Evolutionary conservation across 2,888 invertebrate genomes (phyloP).

Genomic region (Agrochola macilenta): DNA sequence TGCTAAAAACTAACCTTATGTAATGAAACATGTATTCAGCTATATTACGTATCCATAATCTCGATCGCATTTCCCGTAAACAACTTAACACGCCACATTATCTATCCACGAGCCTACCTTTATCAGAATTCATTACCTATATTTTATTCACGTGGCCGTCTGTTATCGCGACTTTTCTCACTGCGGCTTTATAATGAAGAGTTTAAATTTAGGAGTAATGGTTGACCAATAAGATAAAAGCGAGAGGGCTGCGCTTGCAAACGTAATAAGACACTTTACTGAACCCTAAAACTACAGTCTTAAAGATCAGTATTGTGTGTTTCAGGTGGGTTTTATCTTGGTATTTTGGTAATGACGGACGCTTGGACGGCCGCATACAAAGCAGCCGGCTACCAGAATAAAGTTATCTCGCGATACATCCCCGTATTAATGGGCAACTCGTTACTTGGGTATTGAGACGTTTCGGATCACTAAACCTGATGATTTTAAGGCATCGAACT

Average conservation of each 20-base stretch:
- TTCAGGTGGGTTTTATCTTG: slow-evolving; percentile 66
- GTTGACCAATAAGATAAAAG: slow-evolving; percentile 91
- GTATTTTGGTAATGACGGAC: slow-evolving; percentile 87
- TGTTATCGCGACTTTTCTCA: slow-evolving; percentile 88
- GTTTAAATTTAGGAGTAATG: slow-evolving; percentile 91
- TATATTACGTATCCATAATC: slow-evolving; percentile 52
- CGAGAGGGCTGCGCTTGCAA: slow-evolving; percentile 84
- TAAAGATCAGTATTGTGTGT: slow-evolving; percentile 72
- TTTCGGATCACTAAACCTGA: slow-evolving; percentile 83
- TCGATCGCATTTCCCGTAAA: slow-evolving; percentile 61
- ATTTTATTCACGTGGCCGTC: slow-evolving; percentile 85
- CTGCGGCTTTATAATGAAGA: slow-evolving; percentile 89
- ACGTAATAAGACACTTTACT: slow-evolving; percentile 51
- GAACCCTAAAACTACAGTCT: slow-evolving; percentile 61
- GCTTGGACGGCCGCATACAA: slow-evolving; percentile 89
- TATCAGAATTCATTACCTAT: slow-evolving; percentile 89
- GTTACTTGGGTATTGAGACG: slow-evolving; percentile 90
- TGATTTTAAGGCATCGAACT: slow-evolving; percentile 82
- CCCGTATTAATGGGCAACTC: slow-evolving; percentile 90
- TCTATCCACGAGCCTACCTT: slow-evolving; percentile 76
- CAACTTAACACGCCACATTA: slow-evolving; percentile 66
- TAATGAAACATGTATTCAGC: slow-evolving; percentile 3
- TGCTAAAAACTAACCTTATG: neutral
- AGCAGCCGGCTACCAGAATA: slow-evolving; percentile 90
- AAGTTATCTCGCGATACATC: slow-evolving; percentile 90